These are phyloP conservation scores for Zosterops hypoxanthus DNA, from an alignment of 2,113 vertebrate genomes.

Conservation along the genomic window DNA sequence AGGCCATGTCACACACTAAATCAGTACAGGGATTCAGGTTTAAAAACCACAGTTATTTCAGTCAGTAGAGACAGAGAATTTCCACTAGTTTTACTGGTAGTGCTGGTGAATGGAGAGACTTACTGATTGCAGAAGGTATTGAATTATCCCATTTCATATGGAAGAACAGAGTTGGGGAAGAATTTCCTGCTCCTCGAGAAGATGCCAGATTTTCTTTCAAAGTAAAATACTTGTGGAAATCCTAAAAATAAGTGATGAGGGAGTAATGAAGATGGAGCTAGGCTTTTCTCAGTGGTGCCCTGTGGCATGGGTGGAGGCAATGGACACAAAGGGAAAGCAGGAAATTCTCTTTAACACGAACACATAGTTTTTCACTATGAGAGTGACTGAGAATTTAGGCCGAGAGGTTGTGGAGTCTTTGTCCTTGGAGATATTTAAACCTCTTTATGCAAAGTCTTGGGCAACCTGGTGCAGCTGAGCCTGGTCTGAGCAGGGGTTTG, in stretches of 20 bases:
- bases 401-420: not conserved
- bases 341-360: not conserved
- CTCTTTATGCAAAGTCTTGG: not conserved
- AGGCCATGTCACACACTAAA: not conserved
- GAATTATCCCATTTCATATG: not conserved
- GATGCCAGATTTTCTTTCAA: not conserved
- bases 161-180: not conserved
- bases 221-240: not conserved
- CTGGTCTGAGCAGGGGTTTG: not conserved
- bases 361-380: not conserved
- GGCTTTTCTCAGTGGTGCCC: not conserved
- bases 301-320: not conserved
- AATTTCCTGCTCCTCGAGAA: not conserved
- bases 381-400: not conserved
- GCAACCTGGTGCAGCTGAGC: not conserved
- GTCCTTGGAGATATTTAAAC: not conserved
- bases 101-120: not conserved
- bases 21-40: not conserved
- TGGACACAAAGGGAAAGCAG: not conserved
- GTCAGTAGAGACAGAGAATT: not conserved
- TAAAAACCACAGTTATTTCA: not conserved
- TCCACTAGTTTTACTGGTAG: not conserved
- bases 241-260: not conserved
- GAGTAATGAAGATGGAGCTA: not conserved
- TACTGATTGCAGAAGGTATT: not conserved